phyloP scores from a whole-genome alignment of 2,888 invertebrate species.

The Zeuzera pyrina region DNA sequence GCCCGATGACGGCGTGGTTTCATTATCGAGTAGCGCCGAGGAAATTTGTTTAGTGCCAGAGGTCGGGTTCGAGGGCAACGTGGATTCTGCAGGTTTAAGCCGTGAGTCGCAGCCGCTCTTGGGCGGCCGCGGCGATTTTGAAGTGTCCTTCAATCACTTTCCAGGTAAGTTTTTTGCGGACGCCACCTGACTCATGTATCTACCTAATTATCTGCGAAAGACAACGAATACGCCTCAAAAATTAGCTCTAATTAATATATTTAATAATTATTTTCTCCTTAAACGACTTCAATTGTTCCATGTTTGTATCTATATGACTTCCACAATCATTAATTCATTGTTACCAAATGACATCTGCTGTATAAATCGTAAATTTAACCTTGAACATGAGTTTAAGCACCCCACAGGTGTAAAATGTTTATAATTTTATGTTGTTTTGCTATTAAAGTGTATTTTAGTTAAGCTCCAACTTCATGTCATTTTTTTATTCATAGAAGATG shows the following conservation, averaged over 20 bases:
- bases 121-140: conserved; percentile 83
- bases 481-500: conserved; percentile 26
- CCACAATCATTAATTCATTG: too few species aligned
- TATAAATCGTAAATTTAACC: too few species aligned
- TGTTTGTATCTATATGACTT: conserved; percentile 29
- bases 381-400: too few species aligned
- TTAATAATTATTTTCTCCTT: not conserved
- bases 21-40: conserved; percentile 74
- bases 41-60: conserved; percentile 87
- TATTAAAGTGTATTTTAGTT: too few species aligned
- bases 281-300: conserved; percentile 34
- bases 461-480: conserved; percentile 45
- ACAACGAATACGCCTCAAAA: conserved; percentile 19
- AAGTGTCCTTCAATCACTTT: conserved; percentile 88
- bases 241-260: conserved; percentile 3
- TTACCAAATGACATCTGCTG: too few species aligned
- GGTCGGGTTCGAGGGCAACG: conserved; percentile 85
- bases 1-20: conserved; percentile 74
- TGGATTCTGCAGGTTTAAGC: conserved; percentile 88
- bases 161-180: too few species aligned
- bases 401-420: too few species aligned
- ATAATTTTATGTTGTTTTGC: too few species aligned
- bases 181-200: conserved; percentile 11
- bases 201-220: conserved; percentile 17
- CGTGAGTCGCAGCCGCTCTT: conserved; percentile 96